Base-by-base conservation (phyloP, 2,888 invertebrate species). In the Eulithis testata region DNA sequence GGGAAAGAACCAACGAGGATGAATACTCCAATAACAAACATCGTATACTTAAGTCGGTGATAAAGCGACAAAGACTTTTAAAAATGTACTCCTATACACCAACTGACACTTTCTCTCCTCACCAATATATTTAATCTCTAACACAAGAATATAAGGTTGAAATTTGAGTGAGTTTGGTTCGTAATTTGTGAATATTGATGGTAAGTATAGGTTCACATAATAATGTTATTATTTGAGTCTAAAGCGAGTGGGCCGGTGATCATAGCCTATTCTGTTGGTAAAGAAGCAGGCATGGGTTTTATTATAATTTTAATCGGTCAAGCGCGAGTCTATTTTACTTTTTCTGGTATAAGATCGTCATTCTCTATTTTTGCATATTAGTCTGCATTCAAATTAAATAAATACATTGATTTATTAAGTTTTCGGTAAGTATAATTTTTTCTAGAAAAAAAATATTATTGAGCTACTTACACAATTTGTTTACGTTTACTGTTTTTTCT, bases 201-300 rank as follows among this genome's bases (percentile, higher is more conserved):
- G 76, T 73, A 77, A 75, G 71, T 76, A 76, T 75, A 75, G 76
- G 80, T 86, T 84, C 83, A 80, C 82, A 84, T 90, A 89, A 90
- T 89, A 90, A 90, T 89, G 90, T 89, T 91, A 90, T 88, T 87
- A 88, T 91, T 90, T 82, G 87, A 84, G 80, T 83, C 84, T 84
- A 72, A 61, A 72, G 60, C 80, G 89, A 89, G 89, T 91, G 89
- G 90, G 90, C 82, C 82, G 85, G 82, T 83, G 89, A 89, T 91
- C 90, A 89, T 85, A 82, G 84, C 76, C 87, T 82, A 88, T 89
- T 89, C 85, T 86, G 81, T 85, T 76, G 71, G 81, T 81, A 77
- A 83, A 87, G 85, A 82, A 90, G 87, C 80, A 82, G 80, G 82
- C 84, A 84, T 87, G 83, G 82, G 79, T 78, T 82, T 81, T 81